A percentile compares a stretch with the other conserved stretches of the same genome.
phyloP scores from a whole-genome alignment of 2,888 invertebrate species.

The Ophion obscuratus region DNA sequence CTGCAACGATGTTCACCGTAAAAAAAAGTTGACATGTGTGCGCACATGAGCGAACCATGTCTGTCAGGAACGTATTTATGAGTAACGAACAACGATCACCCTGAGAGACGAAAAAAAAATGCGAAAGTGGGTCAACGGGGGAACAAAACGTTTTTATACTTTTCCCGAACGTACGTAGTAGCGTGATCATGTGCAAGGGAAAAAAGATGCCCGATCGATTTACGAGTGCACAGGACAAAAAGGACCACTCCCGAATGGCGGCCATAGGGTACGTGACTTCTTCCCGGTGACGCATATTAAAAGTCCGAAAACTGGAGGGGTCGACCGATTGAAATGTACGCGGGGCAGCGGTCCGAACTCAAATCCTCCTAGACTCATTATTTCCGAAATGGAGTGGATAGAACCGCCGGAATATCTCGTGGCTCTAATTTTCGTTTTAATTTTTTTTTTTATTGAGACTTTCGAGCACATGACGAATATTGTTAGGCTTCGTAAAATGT shows the following conservation, averaged over 20 bases:
- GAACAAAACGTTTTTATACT: not conserved
- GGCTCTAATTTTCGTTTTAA: no score
- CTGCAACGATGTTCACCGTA: not conserved
- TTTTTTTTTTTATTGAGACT: no score
- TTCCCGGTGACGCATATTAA: constrained; percentile 3
- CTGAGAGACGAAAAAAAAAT: not conserved
- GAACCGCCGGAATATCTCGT: no score
- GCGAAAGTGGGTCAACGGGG: constrained; percentile 25
- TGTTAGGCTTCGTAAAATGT: no score
- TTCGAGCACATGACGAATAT: no score
- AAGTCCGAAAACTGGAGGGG: not conserved
- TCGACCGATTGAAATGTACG: constrained; percentile 30
- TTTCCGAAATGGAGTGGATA: no score
- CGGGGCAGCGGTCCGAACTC: not conserved
- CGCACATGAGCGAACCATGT: not conserved
- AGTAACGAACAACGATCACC: not conserved
- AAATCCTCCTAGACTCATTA: not conserved
- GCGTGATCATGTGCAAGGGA: not conserved
- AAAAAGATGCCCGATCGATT: constrained; percentile 25
- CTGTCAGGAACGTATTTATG: not conserved
- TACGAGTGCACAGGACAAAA: not conserved
- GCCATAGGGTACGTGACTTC: constrained; percentile 24
- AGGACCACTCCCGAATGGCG: not conserved
- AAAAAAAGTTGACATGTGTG: not conserved
- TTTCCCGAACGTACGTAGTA: not conserved